Conservation (phyloP, 2,113 vertebrate genomes). For the Emydura subglobosa region DNA sequence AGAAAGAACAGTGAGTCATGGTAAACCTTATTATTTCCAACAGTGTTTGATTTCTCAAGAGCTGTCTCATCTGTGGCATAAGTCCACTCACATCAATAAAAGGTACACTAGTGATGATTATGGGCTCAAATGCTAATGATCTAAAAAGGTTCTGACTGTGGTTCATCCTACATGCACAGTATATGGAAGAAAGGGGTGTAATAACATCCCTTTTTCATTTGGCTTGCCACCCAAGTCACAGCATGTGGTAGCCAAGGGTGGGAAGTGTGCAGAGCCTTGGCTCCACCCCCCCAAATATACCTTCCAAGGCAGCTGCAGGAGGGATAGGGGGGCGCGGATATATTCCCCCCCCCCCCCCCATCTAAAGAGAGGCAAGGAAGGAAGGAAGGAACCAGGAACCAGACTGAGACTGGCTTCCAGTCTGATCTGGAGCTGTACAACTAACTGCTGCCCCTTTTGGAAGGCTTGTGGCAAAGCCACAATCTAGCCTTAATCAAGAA, state of each 20-base stretch:
- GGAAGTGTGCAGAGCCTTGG: background rate
- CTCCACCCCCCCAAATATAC: no score
- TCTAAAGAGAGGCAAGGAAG: background rate
- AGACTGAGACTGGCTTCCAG: background rate
- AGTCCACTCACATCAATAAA: background rate
- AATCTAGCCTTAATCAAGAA: no score
- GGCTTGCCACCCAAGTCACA: background rate
- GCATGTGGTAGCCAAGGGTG: accelerated
- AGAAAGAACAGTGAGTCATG: background rate
- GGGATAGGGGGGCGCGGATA: no score
- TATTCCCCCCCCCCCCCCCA: background rate
- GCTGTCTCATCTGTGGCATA: background rate
- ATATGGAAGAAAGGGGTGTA: background rate
- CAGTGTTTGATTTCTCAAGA: background rate
- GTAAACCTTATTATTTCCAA: background rate
- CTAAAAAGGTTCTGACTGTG: background rate
- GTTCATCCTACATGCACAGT: background rate
- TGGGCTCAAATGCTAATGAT: background rate
- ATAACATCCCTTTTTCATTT: background rate
- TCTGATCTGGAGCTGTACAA: no score
- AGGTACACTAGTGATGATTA: background rate
- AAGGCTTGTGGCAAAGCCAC: no score
- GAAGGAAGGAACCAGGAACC: background rate
- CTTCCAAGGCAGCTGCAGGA: no score
- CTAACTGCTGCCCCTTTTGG: no score